These are phyloP conservation scores for Opisthograptis luteolata DNA, from an alignment of 2,888 invertebrate genomes.

Conservation along the genomic window DNA sequence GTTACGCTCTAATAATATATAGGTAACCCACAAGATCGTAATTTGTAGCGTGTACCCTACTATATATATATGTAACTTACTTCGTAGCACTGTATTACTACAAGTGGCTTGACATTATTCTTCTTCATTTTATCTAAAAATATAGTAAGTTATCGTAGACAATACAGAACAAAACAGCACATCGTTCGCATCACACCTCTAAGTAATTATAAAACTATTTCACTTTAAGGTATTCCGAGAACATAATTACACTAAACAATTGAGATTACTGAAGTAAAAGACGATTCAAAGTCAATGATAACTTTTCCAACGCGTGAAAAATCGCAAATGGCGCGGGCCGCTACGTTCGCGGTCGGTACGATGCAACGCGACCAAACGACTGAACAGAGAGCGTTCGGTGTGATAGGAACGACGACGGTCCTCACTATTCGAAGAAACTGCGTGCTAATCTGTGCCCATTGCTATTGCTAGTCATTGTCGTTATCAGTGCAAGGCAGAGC, in stretches of 20 bases:
- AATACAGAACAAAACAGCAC: conserved; percentile 16
- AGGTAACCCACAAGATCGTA: conserved; percentile 20
- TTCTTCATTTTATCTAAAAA: conserved; percentile 61
- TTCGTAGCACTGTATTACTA: conserved; percentile 85
- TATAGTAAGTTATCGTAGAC: conserved; percentile 11
- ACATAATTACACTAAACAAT: no score
- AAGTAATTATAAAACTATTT: conserved; percentile 22
- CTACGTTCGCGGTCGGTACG: conserved; percentile 37
- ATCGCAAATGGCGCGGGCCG: conserved; percentile 43
- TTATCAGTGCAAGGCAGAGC: conserved; percentile 71
- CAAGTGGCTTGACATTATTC: conserved; percentile 73
- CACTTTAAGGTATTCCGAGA: conserved; percentile 33
- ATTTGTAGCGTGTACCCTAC: background rate
- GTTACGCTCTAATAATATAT: conserved; percentile 52
- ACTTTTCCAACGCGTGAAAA: conserved; percentile 67
- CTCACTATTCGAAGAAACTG: conserved; percentile 30
- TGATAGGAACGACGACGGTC: conserved; percentile 35
- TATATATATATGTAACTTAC: conserved; percentile 68
- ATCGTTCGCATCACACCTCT: conserved; percentile 1
- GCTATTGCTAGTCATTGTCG: conserved; percentile 47
- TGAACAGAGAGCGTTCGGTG: conserved; percentile 34
- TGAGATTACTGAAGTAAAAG: conserved; percentile 51
- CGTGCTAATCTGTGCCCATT: conserved; percentile 6
- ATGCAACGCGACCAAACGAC: conserved; percentile 51
- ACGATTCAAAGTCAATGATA: conserved; percentile 68